These are phyloP conservation scores for Idaea straminata DNA, from an alignment of 2,888 invertebrate genomes.

Conservation along the genomic window DNA sequence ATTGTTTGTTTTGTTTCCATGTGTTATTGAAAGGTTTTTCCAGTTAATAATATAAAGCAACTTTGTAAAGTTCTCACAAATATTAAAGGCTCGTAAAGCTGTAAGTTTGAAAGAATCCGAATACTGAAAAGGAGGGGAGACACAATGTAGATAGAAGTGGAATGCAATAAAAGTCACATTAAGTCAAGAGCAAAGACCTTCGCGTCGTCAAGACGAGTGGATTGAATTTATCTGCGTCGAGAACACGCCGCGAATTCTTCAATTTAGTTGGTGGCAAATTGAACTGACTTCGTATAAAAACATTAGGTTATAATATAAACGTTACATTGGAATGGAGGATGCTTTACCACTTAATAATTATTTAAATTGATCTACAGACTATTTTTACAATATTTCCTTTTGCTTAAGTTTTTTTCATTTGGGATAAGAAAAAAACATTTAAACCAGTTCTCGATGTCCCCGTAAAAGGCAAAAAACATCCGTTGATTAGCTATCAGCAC, in stretches of 20 bases:
- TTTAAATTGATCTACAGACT: background rate
- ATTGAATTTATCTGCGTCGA: conserved; percentile 50
- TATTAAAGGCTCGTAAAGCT: conserved; percentile 38
- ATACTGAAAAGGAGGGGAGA: conserved; percentile 47
- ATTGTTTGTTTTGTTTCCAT: conserved; percentile 55
- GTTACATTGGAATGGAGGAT: background rate
- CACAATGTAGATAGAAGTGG: conserved; percentile 62
- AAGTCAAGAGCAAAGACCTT: conserved; percentile 64
- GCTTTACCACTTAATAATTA: background rate
- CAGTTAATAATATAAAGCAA: conserved; percentile 12
- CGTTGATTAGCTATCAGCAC: too few relatives aligned
- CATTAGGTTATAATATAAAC: background rate
- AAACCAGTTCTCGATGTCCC: too few relatives aligned
- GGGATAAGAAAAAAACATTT: too few relatives aligned
- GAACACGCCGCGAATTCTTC: conserved; percentile 28
- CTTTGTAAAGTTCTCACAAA: conserved; percentile 21
- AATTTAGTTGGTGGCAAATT: conserved; percentile 18
- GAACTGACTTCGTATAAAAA: conserved; percentile 4
- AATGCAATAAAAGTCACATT: conserved; percentile 74
- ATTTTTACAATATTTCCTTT: background rate
- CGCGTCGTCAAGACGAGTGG: conserved; percentile 39
- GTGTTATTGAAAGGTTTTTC: conserved; percentile 9
- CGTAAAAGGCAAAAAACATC: too few relatives aligned
- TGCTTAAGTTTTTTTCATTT: background rate
- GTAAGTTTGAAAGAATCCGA: conserved; percentile 36